Base-by-base conservation (phyloP, 2,113 vertebrate genomes). In the Anarhynchus alexandrinus region DNA sequence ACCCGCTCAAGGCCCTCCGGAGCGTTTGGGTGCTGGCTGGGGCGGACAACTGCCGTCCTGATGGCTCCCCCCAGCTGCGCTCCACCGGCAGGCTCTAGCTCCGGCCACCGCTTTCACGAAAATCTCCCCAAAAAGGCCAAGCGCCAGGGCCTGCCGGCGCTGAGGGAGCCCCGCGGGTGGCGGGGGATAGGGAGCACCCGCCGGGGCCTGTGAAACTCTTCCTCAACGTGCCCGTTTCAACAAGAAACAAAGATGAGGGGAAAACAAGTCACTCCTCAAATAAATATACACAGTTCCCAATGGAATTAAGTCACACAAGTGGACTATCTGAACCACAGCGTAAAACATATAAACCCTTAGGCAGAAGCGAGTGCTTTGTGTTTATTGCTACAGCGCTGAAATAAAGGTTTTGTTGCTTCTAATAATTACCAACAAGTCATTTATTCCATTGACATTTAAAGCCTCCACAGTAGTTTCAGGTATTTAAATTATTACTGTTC, bases 261-360 rank as follows among this genome's bases (percentile, higher is more conserved):
- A 9, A 61, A 43, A 42, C 17, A n/a, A 19, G 13, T 32, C n/a
- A 29, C 12, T 47, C 22, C 70, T 67, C 42, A 30, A 20, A 30
- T 7, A 40, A 27, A 25, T 18, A 9, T 0, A 5, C 3, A 27
- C 22, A 2, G n/a, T 15, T 65, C 38, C 9, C 4, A 6, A 11
- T 3, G 67, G 40, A 30, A 5, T 34, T 40, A 21, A 38, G 12
- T 4, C 47, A 2, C 11, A 15, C 0, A 8, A 2, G 8, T 20
- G 16, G 47, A 5, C 2, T 3, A 10, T 1, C 11, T 0, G 22
- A n/a, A 3, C 22, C 13, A 2, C 12, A 0, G n/a, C 7, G 25
- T 9, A 22, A 38, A 80, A 14, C 8, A 30, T 0, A 1, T 0
- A 1, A 8, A 42, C 6, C 5, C 9, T 21, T 6, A 26, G 11